Evolutionary conservation across 2,113 vertebrate species (phyloP).

Genomic region (Mustela nigripes): DNA sequence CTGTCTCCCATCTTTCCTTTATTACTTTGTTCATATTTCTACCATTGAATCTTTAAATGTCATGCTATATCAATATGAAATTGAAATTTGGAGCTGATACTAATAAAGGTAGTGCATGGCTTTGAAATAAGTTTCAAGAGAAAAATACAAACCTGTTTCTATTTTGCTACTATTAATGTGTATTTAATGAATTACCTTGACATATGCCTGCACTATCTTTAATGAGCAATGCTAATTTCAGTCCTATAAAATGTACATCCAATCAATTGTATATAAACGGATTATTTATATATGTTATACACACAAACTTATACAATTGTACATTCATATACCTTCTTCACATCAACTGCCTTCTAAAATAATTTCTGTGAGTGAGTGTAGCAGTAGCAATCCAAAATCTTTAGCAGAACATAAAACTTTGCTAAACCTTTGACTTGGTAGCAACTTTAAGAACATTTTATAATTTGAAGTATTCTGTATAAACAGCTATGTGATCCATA

Average conservation of each 20-base stretch:
- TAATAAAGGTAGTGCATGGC: background rate
- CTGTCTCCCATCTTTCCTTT: background rate
- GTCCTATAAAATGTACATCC: background rate
- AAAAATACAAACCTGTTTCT: slow-evolving; percentile 26
- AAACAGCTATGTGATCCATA: background rate
- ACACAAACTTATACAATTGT: background rate
- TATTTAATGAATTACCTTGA: slow-evolving; percentile 60
- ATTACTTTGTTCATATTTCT: slow-evolving; percentile 38
- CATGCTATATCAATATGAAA: background rate
- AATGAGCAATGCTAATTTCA: slow-evolving; percentile 11
- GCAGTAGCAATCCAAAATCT: background rate
- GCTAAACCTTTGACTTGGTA: background rate
- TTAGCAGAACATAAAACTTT: background rate
- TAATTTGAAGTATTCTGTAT: background rate
- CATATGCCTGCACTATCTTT: background rate
- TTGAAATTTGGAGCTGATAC: background rate
- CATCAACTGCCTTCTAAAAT: slow-evolving; percentile 8
- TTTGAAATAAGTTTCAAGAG: slow-evolving; percentile 56
- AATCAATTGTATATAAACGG: background rate
- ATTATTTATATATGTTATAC: background rate
- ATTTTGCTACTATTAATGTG: slow-evolving; percentile 44
- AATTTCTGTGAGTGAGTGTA: background rate
- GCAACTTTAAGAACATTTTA: background rate
- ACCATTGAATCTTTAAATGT: background rate
- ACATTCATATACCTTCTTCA: background rate